Percentiles rank a stretch among this genome's conserved stretches.
phyloP scores from a whole-genome alignment of 2,888 invertebrate species.

The Bembecia ichneumoniformis region DNA sequence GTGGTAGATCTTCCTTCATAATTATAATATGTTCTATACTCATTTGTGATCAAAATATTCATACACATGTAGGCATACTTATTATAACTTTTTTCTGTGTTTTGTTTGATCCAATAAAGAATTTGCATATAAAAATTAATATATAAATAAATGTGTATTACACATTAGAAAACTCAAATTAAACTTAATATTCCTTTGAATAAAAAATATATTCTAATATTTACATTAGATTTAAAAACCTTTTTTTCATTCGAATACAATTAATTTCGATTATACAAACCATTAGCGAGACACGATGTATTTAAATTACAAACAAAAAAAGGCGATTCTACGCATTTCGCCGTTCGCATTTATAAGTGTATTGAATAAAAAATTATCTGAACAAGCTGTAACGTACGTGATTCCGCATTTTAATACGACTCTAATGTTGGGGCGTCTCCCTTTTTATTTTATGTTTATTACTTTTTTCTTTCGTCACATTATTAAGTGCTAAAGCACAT shows the following conservation, averaged over 20 bases:
- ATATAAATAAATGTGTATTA: too few species aligned
- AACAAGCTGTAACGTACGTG: slow-evolving; percentile 59
- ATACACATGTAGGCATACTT: too few species aligned
- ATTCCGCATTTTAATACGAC: slow-evolving; percentile 65
- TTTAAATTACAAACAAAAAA: background rate
- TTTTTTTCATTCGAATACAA: background rate
- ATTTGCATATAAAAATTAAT: too few species aligned
- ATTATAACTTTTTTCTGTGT: too few species aligned
- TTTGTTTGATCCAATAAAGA: too few species aligned
- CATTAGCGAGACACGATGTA: background rate
- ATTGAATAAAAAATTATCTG: slow-evolving; percentile 40
- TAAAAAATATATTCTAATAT: too few species aligned
- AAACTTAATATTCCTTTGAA: too few species aligned
- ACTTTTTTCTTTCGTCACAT: slow-evolving; percentile 27
- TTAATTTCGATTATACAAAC: slow-evolving; percentile 1
- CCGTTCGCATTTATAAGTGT: slow-evolving; percentile 46
- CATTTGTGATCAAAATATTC: too few species aligned
- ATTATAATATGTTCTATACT: too few species aligned
- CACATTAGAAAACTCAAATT: too few species aligned
- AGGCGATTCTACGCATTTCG: slow-evolving; percentile 29
- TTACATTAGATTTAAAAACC: too few species aligned
- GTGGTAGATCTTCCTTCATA: too few species aligned
- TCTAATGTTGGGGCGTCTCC: slow-evolving; percentile 49
- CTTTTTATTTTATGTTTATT: slow-evolving; percentile 48
- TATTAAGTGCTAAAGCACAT: slow-evolving; percentile 30